Base-by-base conservation (phyloP, 2,797 vertebrate species). In the Notamacropus eugenii region DNA sequence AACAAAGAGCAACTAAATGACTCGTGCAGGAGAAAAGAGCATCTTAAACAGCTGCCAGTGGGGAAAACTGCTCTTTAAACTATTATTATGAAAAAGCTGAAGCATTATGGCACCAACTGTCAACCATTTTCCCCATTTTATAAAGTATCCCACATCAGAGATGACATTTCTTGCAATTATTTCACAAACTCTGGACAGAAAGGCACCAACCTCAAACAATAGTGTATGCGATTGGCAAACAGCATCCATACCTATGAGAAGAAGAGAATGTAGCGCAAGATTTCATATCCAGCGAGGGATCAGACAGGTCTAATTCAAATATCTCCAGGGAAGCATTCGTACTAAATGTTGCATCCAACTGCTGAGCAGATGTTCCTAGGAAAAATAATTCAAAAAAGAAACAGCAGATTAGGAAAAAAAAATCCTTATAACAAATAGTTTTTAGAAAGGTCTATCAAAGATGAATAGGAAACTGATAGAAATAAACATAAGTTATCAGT, bases 271-370 rank as follows among this genome's bases (percentile, higher is more conserved):
- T 99, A 94, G 99, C 99, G 4, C 99, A 99, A 24, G 99, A 99
- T 98, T 99, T 99, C 99, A 99, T 99, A 96, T 99, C 99, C 98
- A 99, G 98, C 0, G 99, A 99, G 0, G 99, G 99, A 19, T 99
- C 99, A 0, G 99, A 98, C 97, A 99, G 98, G 95, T 99, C 99
- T 98, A 99, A 97, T 98, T 99, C 99, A 92, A 99, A 99, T 97
- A 99, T 99, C 98, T 99, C 99, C 96, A 99, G 96, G 22, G 99
- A 99, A 95, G 99, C 99, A 97, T 91, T 99, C 95, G 99, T 99
- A 98, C 99, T 99, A 98, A 99, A 99, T 58, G 99, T 99, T 95
- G 99, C 99, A 98, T 99, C 99, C 82, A 99, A 98, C 96, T 99
- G 99, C 98, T 99, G 99, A 96, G 99, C 99, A 95, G 99, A 99